A percentile compares a stretch with the other conserved stretches of the same genome.
Evolutionary conservation across 1,140 invertebrate genomes (phyloP).

Genomic region (Aphelenchoides besseyi): DNA sequence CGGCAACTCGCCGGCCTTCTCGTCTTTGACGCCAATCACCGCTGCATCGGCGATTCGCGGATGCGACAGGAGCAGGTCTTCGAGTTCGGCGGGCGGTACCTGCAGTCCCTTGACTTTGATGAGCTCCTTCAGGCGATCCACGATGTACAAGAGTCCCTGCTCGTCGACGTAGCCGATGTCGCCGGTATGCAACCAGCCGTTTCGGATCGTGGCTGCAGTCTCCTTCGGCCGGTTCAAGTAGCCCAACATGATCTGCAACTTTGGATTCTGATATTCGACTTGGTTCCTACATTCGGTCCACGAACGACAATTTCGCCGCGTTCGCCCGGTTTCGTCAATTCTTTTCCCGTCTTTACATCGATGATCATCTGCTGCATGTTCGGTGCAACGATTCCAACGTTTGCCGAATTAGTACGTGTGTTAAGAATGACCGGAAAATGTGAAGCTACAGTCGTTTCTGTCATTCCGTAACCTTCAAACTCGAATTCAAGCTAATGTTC

Average conservation of each 20-base stretch:
- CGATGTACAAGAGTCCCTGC: conserved; percentile 71
- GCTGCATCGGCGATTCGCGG: conserved; percentile 75
- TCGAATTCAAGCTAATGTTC: not conserved
- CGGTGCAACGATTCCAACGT: conserved; percentile 5
- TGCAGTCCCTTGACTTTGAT: conserved; percentile 81
- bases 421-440: conserved; percentile 35
- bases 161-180: conserved; percentile 76
- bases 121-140: conserved; percentile 80
- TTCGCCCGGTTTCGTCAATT: conserved; percentile 28
- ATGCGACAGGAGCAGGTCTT: conserved; percentile 74
- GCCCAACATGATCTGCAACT: conserved; percentile 51
- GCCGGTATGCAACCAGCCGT: conserved; percentile 75
- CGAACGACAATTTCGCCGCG: conserved; percentile 27
- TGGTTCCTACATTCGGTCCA: too few relatives aligned
- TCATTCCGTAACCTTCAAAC: conserved; percentile 46
- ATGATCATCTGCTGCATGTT: conserved; percentile 39
- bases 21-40: conserved; percentile 76
- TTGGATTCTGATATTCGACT: conserved; percentile 32
- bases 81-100: conserved; percentile 82
- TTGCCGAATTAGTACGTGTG: conserved; percentile 20
- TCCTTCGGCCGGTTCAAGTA: conserved; percentile 46
- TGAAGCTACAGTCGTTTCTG: conserved; percentile 32
- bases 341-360: conserved; percentile 36
- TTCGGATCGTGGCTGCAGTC: conserved; percentile 68
- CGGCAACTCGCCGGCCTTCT: conserved; percentile 73